A percentile compares a stretch with the other conserved stretches of the same genome.
These are phyloP conservation scores for Heteromormyrus szaboi DNA, from an alignment of 2,797 vertebrate species.

Conservation along the genomic window DNA sequence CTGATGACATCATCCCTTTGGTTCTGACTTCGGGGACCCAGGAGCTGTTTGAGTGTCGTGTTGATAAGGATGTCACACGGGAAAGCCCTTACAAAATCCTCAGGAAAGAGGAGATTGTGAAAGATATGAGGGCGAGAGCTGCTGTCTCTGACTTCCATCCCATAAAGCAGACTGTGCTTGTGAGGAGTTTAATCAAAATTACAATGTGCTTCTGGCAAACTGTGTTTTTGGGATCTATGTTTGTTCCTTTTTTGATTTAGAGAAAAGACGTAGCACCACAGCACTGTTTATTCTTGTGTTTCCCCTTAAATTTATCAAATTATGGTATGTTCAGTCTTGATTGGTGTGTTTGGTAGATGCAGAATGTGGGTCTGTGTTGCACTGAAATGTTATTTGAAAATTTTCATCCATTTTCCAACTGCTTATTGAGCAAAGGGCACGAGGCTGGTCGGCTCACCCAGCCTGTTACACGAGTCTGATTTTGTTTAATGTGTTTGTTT, in stretches of 20 bases:
- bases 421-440: neutral
- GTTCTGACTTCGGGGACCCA: slow-evolving; percentile 81
- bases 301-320: neutral
- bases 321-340: neutral
- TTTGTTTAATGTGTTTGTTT: neutral
- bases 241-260: neutral
- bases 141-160: slow-evolving; percentile 85
- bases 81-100: slow-evolving; percentile 75
- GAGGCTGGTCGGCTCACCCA: neutral
- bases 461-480: neutral
- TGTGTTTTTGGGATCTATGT: neutral
- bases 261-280: neutral
- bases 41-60: slow-evolving; percentile 74
- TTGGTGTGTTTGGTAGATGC: neutral
- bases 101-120: slow-evolving; percentile 76
- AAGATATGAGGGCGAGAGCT: slow-evolving; percentile 75
- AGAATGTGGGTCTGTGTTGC: neutral
- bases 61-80: slow-evolving; percentile 72
- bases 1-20: slow-evolving; percentile 77
- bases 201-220: neutral
- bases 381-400: neutral
- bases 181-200: slow-evolving; percentile 40
- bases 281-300: neutral
- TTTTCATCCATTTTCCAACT: neutral
- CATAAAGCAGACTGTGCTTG: slow-evolving; percentile 70